Conservation (phyloP, 2,888 invertebrate genomes). For the Corythucha ciliata region DNA sequence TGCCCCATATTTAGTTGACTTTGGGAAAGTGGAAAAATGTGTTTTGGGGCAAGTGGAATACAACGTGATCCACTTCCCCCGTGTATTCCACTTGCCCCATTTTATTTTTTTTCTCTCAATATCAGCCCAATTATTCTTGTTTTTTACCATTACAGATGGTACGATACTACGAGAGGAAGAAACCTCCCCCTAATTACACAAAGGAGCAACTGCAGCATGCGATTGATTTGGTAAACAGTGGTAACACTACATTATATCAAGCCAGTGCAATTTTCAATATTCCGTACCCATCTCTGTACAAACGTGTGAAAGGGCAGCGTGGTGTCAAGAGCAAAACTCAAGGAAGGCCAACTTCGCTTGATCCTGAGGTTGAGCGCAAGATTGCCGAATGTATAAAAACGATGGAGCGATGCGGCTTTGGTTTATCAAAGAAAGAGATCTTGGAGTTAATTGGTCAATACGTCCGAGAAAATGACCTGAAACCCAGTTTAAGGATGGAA, state of each 20-base stretch:
- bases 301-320: background rate
- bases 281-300: background rate
- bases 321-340: background rate
- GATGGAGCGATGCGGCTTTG: background rate
- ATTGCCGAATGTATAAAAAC: background rate
- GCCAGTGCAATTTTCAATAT: background rate
- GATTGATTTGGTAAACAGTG: background rate
- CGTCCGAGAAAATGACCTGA: background rate
- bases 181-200: conserved; percentile 5
- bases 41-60: conserved; percentile 13
- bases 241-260: background rate
- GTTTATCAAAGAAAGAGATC: background rate
- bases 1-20: conserved; percentile 2
- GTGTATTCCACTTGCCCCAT: conserved; percentile 19
- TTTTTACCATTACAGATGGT: conserved; percentile 24
- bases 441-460: background rate
- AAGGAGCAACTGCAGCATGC: background rate
- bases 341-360: background rate
- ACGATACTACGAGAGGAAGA: conserved; percentile 26
- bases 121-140: conserved; percentile 10
- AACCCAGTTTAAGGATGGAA: background rate
- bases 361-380: background rate
- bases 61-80: conserved; percentile 9
- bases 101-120: conserved; percentile 6
- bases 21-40: conserved; percentile 1